Evolutionary conservation across 2,113 vertebrate genomes (phyloP), one percentile per base, ranked within the genome.

Genomic region (Ochotona curzoniae): DNA sequence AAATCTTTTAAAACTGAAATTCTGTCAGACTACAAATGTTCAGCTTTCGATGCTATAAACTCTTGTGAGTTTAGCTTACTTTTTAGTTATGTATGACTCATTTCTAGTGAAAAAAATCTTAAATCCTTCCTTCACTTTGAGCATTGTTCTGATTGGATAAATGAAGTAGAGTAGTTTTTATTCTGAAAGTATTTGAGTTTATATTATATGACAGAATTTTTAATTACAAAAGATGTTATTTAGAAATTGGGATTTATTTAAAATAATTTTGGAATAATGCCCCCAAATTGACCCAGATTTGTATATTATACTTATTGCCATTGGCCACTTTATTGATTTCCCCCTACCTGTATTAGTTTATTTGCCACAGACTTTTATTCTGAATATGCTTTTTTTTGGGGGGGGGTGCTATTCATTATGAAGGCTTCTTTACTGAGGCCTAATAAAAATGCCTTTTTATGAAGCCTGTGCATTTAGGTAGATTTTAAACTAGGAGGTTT

Each of bases 261-360:
- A 95, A 96, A 88, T 95, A 82, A 92, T 93, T 96, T 95, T 91
- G 79, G 70, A 97, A 96, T 97, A 95, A 96, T 96, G 96, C 93
- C 83, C 83, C 25, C 18, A 88, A 57, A 74, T 25, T 8, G 71
- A 54, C 1, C n/a, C 70, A 96, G 91, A 61, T 95, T 92, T 95
- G 82, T 91, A 67, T 64, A 74, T 96, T 93, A 44, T 84, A 93
- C 64, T 91, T 93, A 2, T 0, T 84, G 49, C 71, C 30, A 7
- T 3, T 87, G 85, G 18, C 89, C 26, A 91, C 35, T 86, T 30
- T 15, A 69, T 70, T 84, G 32, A 80, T 83, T 94, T 83, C 14
- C n/a, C 71, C 90, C 95, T 94, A 76, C 90, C 96, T 96, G 25
- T 10, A 82, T 75, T 71, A 67, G 64, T 93, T 93, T 84, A 66